Base-by-base conservation (phyloP, 2,797 vertebrate species). In the Danio tinwini region DNA sequence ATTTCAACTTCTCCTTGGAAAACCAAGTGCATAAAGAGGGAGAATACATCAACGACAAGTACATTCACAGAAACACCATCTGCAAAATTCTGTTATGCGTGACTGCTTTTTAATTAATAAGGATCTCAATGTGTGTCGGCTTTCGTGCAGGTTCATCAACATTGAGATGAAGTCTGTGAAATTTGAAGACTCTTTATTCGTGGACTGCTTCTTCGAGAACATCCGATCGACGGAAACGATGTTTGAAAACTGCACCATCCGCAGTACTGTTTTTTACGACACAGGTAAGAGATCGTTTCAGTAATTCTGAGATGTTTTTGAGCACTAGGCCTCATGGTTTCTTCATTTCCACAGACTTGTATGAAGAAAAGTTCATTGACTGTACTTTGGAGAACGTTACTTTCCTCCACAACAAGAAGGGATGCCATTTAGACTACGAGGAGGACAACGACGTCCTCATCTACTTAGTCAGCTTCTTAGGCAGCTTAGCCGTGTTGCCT, bases 381-480 rank as follows among this genome's bases (percentile, higher is more conserved):
- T 97, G 97, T 78, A 94, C 65, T 17, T 90, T 97, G 78, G 93
- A 96, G 85, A 98, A 99, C 84, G 87, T 81, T 47, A 93, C 94
- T 0, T 97, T 97, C 71, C 76, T 89, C 78, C 87, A 93, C 29
- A 92, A 93, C 83, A 98, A 96, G 87, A 91, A 92, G 16, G 96
- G 96, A 84, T 99, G 98, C 82, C 96, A 98, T 80, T 84, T 98
- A 81, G 95, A 98, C 89, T 91, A 93, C 0, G 88, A 91, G 42
- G 93, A 96, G 77, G 96, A 99, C 70, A 99, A 97, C 0, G 98
- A 98, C 63, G 95, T 97, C 44, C 92, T 98, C 19, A 94, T 98
- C 81, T 99, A 99, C 92, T 88, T 99, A 21, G 97, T 99, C 91
- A 98, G 97, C 92, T 99, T 99, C 88, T 90, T 99, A 68, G 97